Evolutionary conservation across 1,140 invertebrate genomes (phyloP).

Genomic region (Drosophila leontia): DNA sequence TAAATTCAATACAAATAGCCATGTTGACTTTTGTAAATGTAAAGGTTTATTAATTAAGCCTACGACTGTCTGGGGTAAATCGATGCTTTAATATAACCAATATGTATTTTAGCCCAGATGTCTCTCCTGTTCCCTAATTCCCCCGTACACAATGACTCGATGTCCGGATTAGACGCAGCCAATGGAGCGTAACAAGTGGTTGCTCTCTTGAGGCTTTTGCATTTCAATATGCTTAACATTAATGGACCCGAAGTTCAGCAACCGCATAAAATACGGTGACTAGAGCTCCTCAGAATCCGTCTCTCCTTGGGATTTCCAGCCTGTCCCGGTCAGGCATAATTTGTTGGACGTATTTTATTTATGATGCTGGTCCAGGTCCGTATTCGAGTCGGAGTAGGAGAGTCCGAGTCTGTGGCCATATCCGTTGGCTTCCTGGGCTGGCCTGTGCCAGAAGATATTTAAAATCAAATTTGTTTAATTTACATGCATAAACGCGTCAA

Average conservation of each 20-base stretch:
- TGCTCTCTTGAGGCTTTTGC: slow-evolving; percentile 35
- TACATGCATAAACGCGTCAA: slow-evolving; percentile 83
- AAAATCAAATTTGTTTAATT: slow-evolving; percentile 84
- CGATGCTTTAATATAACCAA: background rate
- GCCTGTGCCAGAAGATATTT: slow-evolving; percentile 76
- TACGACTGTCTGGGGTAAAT: background rate
- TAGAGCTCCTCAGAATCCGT: slow-evolving; percentile 51
- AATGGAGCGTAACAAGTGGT: slow-evolving; percentile 54
- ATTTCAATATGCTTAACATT: slow-evolving; percentile 57
- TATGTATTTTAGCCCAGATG: background rate
- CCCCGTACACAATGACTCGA: slow-evolving; percentile 16
- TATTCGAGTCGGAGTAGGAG: background rate
- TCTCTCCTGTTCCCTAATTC: slow-evolving; percentile 15
- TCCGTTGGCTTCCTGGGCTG: slow-evolving; percentile 25
- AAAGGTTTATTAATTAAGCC: slow-evolving; percentile 2
- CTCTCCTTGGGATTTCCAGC: slow-evolving; percentile 14
- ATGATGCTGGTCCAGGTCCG: slow-evolving; percentile 20
- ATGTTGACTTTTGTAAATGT: background rate
- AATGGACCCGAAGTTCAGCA: slow-evolving; percentile 60
- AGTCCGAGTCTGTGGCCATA: slow-evolving; percentile 12
- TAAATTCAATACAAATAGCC: background rate
- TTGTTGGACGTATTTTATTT: slow-evolving; percentile 56
- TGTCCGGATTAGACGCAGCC: slow-evolving; percentile 47
- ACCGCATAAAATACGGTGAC: slow-evolving; percentile 67
- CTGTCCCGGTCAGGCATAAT: slow-evolving; percentile 29